Percentiles rank a stretch among this genome's conserved stretches.
phyloP scores from a whole-genome alignment of 2,797 vertebrate genomes.

The Onychomys torridus region DNA sequence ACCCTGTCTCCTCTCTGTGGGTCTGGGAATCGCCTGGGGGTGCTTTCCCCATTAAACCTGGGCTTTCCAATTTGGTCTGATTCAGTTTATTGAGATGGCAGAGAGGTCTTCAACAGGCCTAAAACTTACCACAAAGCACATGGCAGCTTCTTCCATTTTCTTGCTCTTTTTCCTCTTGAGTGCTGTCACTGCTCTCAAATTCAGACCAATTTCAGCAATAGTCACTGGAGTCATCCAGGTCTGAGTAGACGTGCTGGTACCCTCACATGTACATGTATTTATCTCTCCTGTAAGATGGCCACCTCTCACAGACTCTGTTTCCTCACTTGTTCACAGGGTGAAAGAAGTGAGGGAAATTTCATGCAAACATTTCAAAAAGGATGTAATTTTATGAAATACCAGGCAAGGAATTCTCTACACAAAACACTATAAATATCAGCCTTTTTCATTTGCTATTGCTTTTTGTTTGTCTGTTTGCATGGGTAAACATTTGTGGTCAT shows the following conservation, averaged over 20 bases:
- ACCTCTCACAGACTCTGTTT: background rate
- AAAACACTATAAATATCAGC: background rate
- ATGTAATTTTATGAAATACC: background rate
- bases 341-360: background rate
- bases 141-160: background rate
- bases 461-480: background rate
- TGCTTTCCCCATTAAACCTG: too few species aligned
- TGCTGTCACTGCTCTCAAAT: background rate
- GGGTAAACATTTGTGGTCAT: background rate
- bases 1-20: too few species aligned
- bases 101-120: too few species aligned
- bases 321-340: background rate
- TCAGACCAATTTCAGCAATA: background rate
- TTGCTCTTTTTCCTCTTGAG: background rate
- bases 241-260: background rate
- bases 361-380: background rate
- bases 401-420: background rate
- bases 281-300: background rate
- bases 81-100: too few species aligned
- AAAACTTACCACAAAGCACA: background rate
- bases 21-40: too few species aligned
- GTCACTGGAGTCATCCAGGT: background rate
- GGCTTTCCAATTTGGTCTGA: too few species aligned
- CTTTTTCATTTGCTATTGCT: background rate
- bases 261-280: background rate